Evolutionary conservation across 2,888 invertebrate genomes (phyloP).

Genomic region (Xestobium rufovillosum): DNA sequence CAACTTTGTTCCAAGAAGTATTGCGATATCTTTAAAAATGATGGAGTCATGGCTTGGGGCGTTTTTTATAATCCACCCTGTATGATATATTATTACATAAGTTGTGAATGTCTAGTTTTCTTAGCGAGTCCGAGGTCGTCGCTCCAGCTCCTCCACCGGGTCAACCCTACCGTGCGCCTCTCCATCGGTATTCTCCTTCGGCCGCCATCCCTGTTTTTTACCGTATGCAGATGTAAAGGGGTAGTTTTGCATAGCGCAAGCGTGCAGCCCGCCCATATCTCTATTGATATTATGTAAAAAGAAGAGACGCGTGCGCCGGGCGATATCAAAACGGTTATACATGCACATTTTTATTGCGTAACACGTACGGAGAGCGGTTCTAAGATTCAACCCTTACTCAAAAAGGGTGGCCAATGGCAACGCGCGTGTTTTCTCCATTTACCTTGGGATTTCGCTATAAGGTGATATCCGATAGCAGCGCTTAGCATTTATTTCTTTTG

Average conservation of each 20-base stretch:
- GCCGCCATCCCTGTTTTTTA: slow-evolving; percentile 36
- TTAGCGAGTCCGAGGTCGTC: too few relatives aligned
- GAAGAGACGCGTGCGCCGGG: slow-evolving; percentile 39
- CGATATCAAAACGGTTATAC: slow-evolving; percentile 41
- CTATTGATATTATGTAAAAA: slow-evolving; percentile 45
- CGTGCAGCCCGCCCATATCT: slow-evolving; percentile 41
- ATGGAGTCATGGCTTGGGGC: too few relatives aligned
- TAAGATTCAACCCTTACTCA: slow-evolving; percentile 40
- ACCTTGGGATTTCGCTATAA: slow-evolving; percentile 11
- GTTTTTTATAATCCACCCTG: too few relatives aligned
- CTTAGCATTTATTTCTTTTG: background rate
- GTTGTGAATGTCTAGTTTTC: too few relatives aligned
- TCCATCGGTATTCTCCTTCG: slow-evolving; percentile 10
- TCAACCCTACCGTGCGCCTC: slow-evolving; percentile 5
- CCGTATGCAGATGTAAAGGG: slow-evolving; percentile 39
- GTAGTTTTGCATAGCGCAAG: slow-evolving; percentile 38
- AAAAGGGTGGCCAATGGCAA: slow-evolving; percentile 40
- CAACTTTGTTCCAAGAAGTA: too few relatives aligned
- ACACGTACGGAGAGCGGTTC: slow-evolving; percentile 34
- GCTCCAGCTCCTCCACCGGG: background rate
- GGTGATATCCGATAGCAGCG: slow-evolving; percentile 32
- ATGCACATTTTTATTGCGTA: slow-evolving; percentile 42
- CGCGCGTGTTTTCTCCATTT: slow-evolving; percentile 30
- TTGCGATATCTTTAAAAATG: too few relatives aligned
- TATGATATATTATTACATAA: too few relatives aligned